phyloP scores from a whole-genome alignment of 2,113 vertebrate species.

The Albula glossodonta region DNA sequence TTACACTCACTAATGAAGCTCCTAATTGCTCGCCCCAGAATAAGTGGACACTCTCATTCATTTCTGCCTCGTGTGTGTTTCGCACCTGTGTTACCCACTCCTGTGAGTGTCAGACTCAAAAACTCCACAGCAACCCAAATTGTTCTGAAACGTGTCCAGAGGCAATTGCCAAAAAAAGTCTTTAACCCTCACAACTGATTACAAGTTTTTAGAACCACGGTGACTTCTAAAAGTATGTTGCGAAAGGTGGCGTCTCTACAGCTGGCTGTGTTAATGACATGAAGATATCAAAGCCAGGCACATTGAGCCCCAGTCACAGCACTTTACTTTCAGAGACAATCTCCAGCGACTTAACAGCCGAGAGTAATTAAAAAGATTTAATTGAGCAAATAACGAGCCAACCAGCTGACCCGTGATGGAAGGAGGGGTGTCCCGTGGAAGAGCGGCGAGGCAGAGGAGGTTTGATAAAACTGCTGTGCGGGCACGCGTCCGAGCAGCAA shows the following conservation, averaged over 20 bases:
- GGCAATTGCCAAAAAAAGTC: not conserved
- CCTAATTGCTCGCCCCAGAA: not conserved
- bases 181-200: not conserved
- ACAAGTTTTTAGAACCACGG: not conserved
- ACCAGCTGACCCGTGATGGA: not conserved
- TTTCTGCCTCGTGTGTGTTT: not conserved
- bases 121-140: not conserved
- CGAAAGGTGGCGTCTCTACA: conserved; percentile 17
- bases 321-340: conserved; percentile 28
- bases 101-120: not conserved
- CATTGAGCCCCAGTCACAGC: conserved; percentile 33
- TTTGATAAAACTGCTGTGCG: not conserved
- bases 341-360: conserved; percentile 46
- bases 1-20: not conserved
- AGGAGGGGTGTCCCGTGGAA: not conserved
- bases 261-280: conserved; percentile 17
- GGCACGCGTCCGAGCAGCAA: not conserved
- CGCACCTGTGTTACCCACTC: not conserved
- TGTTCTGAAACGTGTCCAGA: not conserved
- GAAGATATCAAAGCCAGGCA: conserved; percentile 27
- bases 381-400: conserved; percentile 56
- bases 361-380: conserved; percentile 65
- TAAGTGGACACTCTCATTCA: not conserved
- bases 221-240: not conserved
- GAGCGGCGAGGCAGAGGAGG: not conserved